These are phyloP conservation scores for Rhinopomastus cyanomelas DNA, from an alignment of 2,113 vertebrate species.

Conservation along the genomic window DNA sequence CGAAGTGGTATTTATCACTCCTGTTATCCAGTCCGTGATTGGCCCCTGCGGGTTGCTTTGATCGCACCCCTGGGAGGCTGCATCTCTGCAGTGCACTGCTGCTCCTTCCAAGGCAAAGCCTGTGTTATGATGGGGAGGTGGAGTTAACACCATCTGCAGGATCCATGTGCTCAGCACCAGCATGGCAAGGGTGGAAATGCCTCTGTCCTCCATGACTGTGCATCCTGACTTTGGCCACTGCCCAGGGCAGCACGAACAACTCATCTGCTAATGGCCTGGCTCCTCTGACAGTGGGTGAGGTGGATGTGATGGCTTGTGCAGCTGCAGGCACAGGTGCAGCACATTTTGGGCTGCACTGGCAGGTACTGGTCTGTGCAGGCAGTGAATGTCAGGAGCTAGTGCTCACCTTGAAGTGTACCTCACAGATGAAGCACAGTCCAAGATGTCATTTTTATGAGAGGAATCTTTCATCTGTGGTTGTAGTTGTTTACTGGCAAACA, in stretches of 20 bases:
- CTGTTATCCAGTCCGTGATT: background rate
- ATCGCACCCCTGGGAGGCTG: accelerated
- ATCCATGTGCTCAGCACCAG: accelerated
- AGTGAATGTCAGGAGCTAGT: too few species aligned
- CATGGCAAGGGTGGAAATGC: accelerated
- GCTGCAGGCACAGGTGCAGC: background rate
- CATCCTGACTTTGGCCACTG: too few species aligned
- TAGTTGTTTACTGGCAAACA: accelerated
- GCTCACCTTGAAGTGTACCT: background rate
- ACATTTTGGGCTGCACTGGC: accelerated
- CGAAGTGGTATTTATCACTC: accelerated
- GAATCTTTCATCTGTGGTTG: background rate
- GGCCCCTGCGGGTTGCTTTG: accelerated
- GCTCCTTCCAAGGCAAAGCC: background rate
- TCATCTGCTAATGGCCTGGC: background rate
- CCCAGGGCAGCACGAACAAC: accelerated
- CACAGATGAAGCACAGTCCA: background rate
- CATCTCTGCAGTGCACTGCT: background rate
- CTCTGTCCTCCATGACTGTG: accelerated
- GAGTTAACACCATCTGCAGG: conserved; percentile 55
- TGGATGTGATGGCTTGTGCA: accelerated
- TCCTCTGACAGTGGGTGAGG: accelerated
- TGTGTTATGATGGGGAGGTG: accelerated
- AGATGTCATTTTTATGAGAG: background rate
- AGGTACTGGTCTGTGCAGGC: background rate